Conservation (phyloP, 1,140 invertebrate genomes). For the Scaptomyza hsui region DNA sequence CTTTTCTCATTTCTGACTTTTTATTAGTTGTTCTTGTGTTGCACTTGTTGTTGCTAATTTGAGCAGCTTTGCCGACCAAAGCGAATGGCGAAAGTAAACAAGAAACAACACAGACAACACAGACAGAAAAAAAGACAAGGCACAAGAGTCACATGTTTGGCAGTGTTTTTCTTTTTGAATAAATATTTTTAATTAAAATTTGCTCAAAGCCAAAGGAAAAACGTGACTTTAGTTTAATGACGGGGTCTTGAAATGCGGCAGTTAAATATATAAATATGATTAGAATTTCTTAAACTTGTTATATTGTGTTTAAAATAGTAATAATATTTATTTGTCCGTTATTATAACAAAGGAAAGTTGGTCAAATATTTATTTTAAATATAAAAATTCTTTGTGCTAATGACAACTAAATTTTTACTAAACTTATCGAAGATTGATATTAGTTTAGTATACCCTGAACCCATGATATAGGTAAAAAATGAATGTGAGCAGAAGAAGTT, state of each 20-base stretch:
- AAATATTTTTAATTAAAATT: constrained; percentile 60
- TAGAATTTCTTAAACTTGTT: too few relatives aligned
- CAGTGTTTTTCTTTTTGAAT: constrained; percentile 42
- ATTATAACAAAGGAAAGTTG: too few relatives aligned
- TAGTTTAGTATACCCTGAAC: too few relatives aligned
- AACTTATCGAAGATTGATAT: too few relatives aligned
- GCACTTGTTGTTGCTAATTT: constrained; percentile 69
- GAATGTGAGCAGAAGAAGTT: too few relatives aligned
- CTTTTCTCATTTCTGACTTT: constrained; percentile 46
- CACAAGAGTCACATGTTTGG: constrained; percentile 43
- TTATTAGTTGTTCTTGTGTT: constrained; percentile 65
- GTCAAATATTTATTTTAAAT: too few relatives aligned
- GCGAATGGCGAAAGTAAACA: constrained; percentile 68
- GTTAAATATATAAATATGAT: not conserved
- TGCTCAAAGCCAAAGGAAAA: constrained; percentile 28
- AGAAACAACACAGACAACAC: constrained; percentile 38
- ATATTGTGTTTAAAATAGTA: too few relatives aligned
- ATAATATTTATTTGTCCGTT: too few relatives aligned
- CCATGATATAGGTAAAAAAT: too few relatives aligned
- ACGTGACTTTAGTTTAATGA: constrained; percentile 37
- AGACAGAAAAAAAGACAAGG: constrained; percentile 32
- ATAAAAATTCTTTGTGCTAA: too few relatives aligned
- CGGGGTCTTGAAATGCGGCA: not conserved
- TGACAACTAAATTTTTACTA: too few relatives aligned
- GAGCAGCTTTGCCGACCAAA: constrained; percentile 63